A percentile compares a stretch with the other conserved stretches of the same genome.
These are phyloP conservation scores for Dasypogon diadema DNA, from an alignment of 2,888 invertebrate species.

Conservation along the genomic window DNA sequence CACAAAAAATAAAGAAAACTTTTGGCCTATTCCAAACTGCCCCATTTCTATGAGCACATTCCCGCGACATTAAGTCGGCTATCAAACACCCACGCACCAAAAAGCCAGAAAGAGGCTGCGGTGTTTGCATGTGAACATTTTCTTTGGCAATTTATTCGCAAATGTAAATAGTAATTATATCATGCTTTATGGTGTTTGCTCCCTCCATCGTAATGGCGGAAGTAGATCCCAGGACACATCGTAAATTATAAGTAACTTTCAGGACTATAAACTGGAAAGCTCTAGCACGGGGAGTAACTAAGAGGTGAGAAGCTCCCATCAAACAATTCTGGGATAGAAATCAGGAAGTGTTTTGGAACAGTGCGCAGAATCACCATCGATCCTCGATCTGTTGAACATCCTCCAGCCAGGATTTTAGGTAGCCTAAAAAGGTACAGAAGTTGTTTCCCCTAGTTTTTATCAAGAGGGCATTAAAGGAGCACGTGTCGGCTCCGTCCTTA, in stretches of 20 bases:
- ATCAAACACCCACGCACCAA: background rate
- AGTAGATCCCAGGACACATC: background rate
- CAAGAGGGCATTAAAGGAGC: constrained; percentile 47
- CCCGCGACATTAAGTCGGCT: background rate
- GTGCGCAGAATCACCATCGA: constrained; percentile 52
- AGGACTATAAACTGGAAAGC: background rate
- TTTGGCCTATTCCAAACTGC: too few relatives aligned
- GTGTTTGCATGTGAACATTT: background rate
- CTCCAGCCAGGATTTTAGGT: constrained; percentile 13
- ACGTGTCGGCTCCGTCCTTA: constrained; percentile 41
- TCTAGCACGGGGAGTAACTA: background rate
- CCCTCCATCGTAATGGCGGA: background rate
- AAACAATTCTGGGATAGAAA: background rate
- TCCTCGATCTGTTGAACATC: constrained; percentile 54
- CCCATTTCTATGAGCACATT: too few relatives aligned
- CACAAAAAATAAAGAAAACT: too few relatives aligned
- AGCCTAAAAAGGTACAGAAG: constrained; percentile 17
- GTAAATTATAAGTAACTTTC: constrained; percentile 1
- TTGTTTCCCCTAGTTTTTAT: constrained; percentile 37
- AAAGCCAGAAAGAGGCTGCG: background rate
- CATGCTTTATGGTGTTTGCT: constrained; percentile 13
- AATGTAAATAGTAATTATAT: constrained; percentile 22
- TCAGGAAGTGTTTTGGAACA: background rate
- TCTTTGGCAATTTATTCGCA: background rate
- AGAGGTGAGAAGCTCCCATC: constrained; percentile 31